Conservation (phyloP, 1,140 invertebrate species). For the Oreohelix idahoensis region DNA sequence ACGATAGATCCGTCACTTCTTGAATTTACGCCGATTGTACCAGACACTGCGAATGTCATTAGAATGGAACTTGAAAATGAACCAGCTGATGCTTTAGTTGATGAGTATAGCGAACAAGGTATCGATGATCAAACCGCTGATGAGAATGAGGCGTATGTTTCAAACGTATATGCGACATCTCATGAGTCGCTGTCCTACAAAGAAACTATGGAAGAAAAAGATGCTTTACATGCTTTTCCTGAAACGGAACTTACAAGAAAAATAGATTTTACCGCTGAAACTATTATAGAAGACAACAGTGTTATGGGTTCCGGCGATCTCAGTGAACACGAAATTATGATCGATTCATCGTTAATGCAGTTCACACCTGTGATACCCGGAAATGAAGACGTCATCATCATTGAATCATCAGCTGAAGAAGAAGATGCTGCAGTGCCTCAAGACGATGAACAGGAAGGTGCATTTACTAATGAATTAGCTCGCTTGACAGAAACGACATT, state of each 20-base stretch:
- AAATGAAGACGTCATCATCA: neutral
- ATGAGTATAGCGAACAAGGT: neutral
- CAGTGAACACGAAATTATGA: neutral
- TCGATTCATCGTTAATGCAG: neutral
- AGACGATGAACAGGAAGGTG: too few species aligned
- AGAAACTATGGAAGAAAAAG: neutral
- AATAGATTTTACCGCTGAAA: neutral
- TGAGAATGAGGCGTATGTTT: neutral
- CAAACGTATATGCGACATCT: neutral
- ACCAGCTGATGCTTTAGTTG: neutral
- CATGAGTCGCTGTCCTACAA: neutral
- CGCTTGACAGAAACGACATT: too few species aligned
- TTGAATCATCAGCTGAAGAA: neutral
- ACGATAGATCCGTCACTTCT: neutral
- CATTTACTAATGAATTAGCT: too few species aligned
- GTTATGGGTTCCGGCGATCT: neutral
- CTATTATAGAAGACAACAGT: neutral
- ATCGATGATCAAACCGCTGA: neutral
- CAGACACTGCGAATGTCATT: neutral
- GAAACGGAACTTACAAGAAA: neutral
- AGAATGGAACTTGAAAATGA: neutral
- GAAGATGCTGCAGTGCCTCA: too few species aligned
- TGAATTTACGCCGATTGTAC: neutral
- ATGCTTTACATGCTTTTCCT: neutral
- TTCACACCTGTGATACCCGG: neutral